A percentile compares a stretch with the other conserved stretches of the same genome.
Conservation (phyloP, 2,888 invertebrate species). For the Anaspis maculata region DNA sequence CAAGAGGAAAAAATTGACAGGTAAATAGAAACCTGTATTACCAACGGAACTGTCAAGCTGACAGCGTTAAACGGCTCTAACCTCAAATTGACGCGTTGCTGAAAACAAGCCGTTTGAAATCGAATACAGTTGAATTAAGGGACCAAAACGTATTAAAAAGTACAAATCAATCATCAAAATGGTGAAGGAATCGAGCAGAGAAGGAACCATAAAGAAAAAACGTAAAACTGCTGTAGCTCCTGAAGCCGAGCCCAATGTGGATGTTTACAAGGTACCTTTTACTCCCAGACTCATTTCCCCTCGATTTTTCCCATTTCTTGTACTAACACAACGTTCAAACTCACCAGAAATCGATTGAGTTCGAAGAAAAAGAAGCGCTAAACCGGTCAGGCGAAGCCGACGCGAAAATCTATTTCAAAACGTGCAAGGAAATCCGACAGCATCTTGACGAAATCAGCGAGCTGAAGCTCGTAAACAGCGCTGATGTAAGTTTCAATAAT, state of each 20-base stretch:
- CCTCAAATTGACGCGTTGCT: too few relatives aligned
- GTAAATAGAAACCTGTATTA: too few relatives aligned
- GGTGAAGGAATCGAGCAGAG: conserved; percentile 44
- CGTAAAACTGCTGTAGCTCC: conserved; percentile 44
- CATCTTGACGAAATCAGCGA: conserved; percentile 61
- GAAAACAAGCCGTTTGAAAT: too few relatives aligned
- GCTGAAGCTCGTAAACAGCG: conserved; percentile 51
- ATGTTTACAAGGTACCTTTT: conserved; percentile 52
- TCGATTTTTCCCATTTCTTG: neutral
- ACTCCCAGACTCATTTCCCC: neutral
- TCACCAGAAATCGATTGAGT: conserved; percentile 55
- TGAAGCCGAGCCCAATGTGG: conserved; percentile 44
- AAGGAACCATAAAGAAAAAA: conserved; percentile 48
- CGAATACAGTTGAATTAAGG: too few relatives aligned
- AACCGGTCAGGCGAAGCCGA: conserved; percentile 59
- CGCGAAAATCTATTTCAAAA: conserved; percentile 56
- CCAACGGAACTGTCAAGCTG: too few relatives aligned
- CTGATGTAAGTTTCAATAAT: conserved; percentile 45
- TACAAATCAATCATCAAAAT: too few relatives aligned
- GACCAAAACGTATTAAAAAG: too few relatives aligned
- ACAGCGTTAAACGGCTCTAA: too few relatives aligned
- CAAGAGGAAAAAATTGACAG: too few relatives aligned
- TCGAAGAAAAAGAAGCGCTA: conserved; percentile 67
- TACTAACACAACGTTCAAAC: neutral
- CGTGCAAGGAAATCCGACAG: conserved; percentile 62